A percentile compares a stretch with the other conserved stretches of the same genome.
These are phyloP conservation scores for Pteropus alecto DNA, from an alignment of 2,113 vertebrate species.

Conservation along the genomic window DNA sequence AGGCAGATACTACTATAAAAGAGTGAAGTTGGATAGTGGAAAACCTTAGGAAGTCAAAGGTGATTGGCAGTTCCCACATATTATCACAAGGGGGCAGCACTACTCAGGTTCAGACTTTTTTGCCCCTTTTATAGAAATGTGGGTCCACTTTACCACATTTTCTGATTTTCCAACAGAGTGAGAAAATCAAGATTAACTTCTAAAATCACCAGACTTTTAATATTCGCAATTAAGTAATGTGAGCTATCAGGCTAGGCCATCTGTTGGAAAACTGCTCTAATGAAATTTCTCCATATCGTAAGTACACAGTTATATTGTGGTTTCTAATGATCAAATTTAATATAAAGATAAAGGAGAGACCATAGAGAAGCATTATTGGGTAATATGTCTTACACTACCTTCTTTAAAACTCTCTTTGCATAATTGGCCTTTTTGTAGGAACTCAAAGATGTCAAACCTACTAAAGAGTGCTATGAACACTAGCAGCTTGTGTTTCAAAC, in stretches of 20 bases:
- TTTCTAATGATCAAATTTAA: not conserved
- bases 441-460: not conserved
- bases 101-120: not conserved
- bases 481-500: not conserved
- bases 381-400: not conserved
- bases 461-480: not conserved
- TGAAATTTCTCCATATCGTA: not conserved
- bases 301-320: not conserved
- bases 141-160: not conserved
- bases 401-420: not conserved
- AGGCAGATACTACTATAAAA: not conserved
- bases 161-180: not conserved
- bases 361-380: not conserved
- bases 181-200: not conserved
- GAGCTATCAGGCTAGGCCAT: not conserved
- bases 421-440: not conserved
- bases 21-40: not conserved
- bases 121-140: not conserved
- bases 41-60: not conserved
- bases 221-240: not conserved
- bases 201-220: not conserved
- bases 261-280: not conserved
- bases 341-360: not conserved
- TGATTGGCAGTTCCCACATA: not conserved
- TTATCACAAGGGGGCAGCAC: not conserved